Evolutionary conservation across 2,113 vertebrate genomes (phyloP).

Genomic region (Eclectus roratus): DNA sequence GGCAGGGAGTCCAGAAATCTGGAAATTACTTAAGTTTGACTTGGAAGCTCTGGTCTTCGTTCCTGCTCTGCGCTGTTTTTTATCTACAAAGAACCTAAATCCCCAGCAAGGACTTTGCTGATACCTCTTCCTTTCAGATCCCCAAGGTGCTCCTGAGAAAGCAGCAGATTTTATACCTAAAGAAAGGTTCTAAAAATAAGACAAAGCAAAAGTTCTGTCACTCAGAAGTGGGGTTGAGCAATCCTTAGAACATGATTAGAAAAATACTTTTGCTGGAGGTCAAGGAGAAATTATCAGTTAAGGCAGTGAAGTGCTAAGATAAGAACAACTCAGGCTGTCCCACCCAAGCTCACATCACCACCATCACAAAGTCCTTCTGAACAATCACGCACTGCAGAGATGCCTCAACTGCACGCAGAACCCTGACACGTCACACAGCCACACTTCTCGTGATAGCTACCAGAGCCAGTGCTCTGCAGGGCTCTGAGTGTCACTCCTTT

Average conservation of each 20-base stretch:
- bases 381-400: background rate
- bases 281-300: background rate
- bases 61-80: background rate
- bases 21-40: background rate
- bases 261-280: background rate
- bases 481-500: background rate
- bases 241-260: background rate
- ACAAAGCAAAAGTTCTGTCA: background rate
- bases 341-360: background rate
- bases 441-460: rapidly evolving
- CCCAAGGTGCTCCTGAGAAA: background rate
- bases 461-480: background rate
- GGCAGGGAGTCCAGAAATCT: background rate
- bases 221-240: background rate
- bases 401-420: background rate
- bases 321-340: background rate
- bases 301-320: background rate
- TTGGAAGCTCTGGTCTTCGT: background rate
- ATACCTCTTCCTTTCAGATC: background rate
- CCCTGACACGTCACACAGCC: background rate
- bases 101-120: background rate
- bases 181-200: background rate
- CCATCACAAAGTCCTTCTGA: background rate
- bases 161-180: background rate
- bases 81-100: background rate